phyloP scores from a whole-genome alignment of 1,140 invertebrate genomes.

The Teleopsis dalmanni region DNA sequence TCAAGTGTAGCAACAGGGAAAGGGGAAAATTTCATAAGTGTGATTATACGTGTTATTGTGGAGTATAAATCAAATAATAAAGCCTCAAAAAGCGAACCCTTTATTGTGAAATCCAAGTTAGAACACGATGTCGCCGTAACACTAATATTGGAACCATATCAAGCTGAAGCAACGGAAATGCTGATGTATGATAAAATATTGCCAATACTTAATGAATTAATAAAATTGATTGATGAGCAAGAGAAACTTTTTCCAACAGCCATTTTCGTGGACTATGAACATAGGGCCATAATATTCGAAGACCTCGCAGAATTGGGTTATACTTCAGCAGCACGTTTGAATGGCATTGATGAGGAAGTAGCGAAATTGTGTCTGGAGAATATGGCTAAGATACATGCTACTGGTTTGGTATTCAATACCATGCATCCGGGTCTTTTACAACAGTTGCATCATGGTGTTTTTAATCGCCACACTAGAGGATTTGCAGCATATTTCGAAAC shows the following conservation, averaged over 20 bases:
- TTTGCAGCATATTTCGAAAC: constrained; percentile 25
- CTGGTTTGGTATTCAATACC: constrained; percentile 29
- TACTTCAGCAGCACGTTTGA: constrained; percentile 46
- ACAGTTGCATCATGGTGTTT: constrained; percentile 27
- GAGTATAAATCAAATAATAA: constrained; percentile 14
- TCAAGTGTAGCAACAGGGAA: constrained; percentile 23
- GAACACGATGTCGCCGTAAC: constrained; percentile 15
- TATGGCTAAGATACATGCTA: constrained; percentile 52
- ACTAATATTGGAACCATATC: constrained; percentile 19
- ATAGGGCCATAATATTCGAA: constrained; percentile 27
- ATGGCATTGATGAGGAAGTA: constrained; percentile 47
- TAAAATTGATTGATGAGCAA: constrained; percentile 17
- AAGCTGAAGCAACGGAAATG: constrained; percentile 24
- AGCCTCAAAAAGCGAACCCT: constrained; percentile 10
- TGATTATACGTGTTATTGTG: constrained; percentile 26
- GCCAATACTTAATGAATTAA: constrained; percentile 20
- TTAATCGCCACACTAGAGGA: constrained; percentile 24
- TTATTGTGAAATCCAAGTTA: constrained; percentile 21
- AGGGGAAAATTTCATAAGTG: constrained; percentile 30
- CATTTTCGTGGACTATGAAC: constrained; percentile 21
- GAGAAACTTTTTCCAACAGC: constrained; percentile 26
- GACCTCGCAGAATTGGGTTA: constrained; percentile 46
- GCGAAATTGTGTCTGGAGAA: constrained; percentile 46
- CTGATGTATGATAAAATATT: constrained; percentile 30
- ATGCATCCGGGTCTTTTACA: constrained; percentile 19